Conservation (phyloP, 2,888 invertebrate species). For the Drosophila atroscutellata region DNA sequence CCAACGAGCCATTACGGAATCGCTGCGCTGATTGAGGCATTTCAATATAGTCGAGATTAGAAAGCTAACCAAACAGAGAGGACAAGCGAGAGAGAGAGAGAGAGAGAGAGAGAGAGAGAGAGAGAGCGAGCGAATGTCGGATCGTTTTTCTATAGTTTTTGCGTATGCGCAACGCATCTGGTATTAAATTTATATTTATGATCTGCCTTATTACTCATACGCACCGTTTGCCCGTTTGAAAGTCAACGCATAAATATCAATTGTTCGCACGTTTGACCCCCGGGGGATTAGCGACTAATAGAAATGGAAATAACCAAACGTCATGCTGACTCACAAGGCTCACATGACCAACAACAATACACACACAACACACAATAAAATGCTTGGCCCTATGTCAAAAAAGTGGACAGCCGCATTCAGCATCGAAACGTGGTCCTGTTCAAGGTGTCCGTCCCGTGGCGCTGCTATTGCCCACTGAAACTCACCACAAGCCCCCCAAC, state of each 20-base stretch:
- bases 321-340: constrained; percentile 65
- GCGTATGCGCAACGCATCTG: constrained; percentile 19
- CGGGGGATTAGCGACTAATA: constrained; percentile 46
- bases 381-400: constrained; percentile 32
- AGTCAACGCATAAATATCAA: constrained; percentile 50
- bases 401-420: constrained; percentile 10
- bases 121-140: not conserved
- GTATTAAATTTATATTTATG: not conserved
- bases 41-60: not conserved
- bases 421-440: not conserved
- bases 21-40: constrained; percentile 1
- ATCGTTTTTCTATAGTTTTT: constrained; percentile 4
- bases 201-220: constrained; percentile 40
- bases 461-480: not conserved
- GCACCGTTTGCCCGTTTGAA: constrained; percentile 26
- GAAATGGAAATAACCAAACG: constrained; percentile 68
- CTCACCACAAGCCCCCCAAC: not conserved
- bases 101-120: not conserved
- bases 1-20: constrained; percentile 72
- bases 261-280: constrained; percentile 39
- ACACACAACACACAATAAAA: constrained; percentile 1
- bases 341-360: not conserved
- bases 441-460: not conserved
- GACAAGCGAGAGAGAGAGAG: not conserved
- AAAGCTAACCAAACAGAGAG: not conserved